A percentile compares a stretch with the other conserved stretches of the same genome.
Evolutionary conservation across 2,113 vertebrate species (phyloP).

Genomic region (Rousettus leschenaultii): DNA sequence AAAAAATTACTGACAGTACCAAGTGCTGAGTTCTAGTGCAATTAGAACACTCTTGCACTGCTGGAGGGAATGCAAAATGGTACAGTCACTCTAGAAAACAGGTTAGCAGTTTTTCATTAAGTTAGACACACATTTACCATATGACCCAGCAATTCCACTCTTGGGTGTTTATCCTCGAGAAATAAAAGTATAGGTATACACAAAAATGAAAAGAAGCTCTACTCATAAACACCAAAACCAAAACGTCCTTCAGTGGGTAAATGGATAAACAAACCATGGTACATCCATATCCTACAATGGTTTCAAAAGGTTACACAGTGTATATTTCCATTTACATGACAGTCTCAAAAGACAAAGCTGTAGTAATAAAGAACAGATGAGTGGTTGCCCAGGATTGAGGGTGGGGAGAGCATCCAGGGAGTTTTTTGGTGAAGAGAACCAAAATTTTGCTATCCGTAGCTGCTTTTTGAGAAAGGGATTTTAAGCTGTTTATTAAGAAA

Average conservation of each 20-base stretch:
- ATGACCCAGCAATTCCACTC: background rate
- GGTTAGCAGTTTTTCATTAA: background rate
- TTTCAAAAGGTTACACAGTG: background rate
- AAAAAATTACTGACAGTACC: background rate
- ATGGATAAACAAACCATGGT: background rate
- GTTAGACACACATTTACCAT: background rate
- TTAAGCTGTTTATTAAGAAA: no score
- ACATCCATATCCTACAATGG: background rate
- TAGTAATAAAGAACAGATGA: background rate
- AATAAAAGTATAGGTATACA: background rate
- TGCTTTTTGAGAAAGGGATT: no score
- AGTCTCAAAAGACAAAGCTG: background rate
- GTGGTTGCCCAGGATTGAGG: background rate
- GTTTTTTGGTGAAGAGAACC: no score
- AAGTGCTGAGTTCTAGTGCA: background rate
- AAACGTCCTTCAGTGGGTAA: background rate
- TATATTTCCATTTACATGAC: background rate
- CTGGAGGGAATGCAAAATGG: background rate
- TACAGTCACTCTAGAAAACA: background rate
- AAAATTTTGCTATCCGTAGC: no score
- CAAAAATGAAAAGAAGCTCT: background rate
- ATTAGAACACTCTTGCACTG: background rate
- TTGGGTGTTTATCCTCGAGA: background rate
- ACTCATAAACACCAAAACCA: background rate
- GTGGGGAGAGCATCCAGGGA: background rate